These are phyloP conservation scores for Lithophane socia DNA, from an alignment of 2,888 invertebrate species.

Conservation along the genomic window DNA sequence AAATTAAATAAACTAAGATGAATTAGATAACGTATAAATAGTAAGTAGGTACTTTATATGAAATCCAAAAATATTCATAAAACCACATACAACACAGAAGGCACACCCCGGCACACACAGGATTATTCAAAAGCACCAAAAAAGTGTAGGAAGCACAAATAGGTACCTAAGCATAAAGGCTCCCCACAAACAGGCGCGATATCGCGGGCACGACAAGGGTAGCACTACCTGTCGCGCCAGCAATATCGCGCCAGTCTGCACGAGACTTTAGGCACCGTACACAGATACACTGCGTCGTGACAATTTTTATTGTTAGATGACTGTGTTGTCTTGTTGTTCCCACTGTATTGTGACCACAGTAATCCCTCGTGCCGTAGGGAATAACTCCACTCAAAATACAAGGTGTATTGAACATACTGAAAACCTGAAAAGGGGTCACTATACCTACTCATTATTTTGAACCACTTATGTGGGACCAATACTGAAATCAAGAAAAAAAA, in stretches of 20 bases:
- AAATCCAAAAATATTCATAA: neutral
- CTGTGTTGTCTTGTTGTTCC: neutral
- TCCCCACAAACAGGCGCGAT: no score
- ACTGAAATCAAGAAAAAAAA: no score
- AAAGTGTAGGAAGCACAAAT: constrained; percentile 10
- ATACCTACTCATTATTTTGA: neutral
- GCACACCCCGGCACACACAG: constrained; percentile 29
- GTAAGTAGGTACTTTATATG: neutral
- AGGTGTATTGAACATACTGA: neutral
- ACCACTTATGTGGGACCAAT: neutral
- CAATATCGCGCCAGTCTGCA: no score
- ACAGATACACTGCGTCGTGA: neutral
- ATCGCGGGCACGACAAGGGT: no score
- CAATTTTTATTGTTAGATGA: neutral
- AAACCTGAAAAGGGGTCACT: neutral
- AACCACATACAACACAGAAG: neutral
- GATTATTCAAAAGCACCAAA: constrained; percentile 18
- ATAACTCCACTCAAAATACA: neutral
- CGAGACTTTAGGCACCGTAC: neutral
- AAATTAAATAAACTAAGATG: neutral
- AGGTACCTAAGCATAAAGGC: constrained; percentile 3
- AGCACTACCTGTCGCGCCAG: no score
- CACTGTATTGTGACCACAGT: neutral
- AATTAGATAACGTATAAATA: neutral
- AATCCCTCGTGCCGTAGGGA: no score